Base-by-base conservation (phyloP, 23 tunicate species). In the Phallusia fumigata region DNA sequence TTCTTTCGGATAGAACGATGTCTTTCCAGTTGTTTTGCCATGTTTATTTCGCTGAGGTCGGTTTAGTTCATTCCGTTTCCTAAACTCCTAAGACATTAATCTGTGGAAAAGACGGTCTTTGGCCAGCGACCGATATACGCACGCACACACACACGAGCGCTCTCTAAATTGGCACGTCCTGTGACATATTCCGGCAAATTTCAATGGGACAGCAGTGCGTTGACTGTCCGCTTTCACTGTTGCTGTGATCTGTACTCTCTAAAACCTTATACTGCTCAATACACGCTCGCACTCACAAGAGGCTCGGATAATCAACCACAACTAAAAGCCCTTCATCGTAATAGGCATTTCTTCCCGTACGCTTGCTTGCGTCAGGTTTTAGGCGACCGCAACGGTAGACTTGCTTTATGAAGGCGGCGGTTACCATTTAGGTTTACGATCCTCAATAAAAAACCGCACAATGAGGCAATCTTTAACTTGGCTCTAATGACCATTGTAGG, bases 1-100 rank as follows among this genome's bases (percentile, higher is more conserved):
- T 79, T 79, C 30, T 79, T 79, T 18, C 83, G 16, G 22, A 79
- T 79, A 51, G 83, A 79, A 16, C 83, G 83, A 52, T 79, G 83
- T 28, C 83, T 52, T 79, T 79, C 83, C 83, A 79, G 36, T 53
- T 79, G 83, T 19, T 52, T 44, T 15, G 52, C 81, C 81, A 77
- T 77, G 31, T 19, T 30, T 24, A 21, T 11, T 58, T 58, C 69
- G 15, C 69, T 58, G 69, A 13, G 69, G 69, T 13, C 11, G n/a
- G n/a, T n/a, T n/a, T n/a, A 22, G 69, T 21, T 6, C 13, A 22
- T 40, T 40, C 47, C 47, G 47, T 58, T 58, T 58, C 13, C 69
- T 58, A 58, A 58, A 6, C 69, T 6, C 15, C 69, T 58, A 58
- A 21, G 69, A 58, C 15, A 24, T 58, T 6, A 6, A 58, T 10